These are phyloP conservation scores for Thunnus maccoyii DNA, from an alignment of 2,113 vertebrate species.

Conservation along the genomic window DNA sequence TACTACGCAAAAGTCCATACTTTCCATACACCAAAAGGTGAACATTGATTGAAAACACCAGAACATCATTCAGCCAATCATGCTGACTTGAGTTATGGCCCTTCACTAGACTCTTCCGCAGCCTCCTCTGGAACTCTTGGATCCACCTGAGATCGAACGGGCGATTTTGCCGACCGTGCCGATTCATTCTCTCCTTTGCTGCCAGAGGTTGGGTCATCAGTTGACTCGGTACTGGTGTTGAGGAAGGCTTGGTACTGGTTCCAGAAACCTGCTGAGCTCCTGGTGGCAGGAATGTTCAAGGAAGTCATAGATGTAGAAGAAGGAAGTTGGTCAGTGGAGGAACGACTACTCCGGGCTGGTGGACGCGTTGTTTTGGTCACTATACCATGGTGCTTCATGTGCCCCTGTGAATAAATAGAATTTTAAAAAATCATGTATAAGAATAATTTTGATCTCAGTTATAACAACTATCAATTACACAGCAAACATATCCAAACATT, in stretches of 20 bases:
- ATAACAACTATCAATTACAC: background rate
- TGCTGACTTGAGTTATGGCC: constrained; percentile 39
- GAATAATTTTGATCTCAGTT: no score
- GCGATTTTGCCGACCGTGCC: constrained; percentile 52
- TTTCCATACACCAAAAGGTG: constrained; percentile 59
- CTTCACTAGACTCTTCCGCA: constrained; percentile 63
- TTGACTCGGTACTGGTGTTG: constrained; percentile 71
- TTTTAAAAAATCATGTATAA: background rate
- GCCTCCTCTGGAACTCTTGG: constrained; percentile 50
- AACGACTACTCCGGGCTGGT: constrained; percentile 75
- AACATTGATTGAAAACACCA: constrained; percentile 64
- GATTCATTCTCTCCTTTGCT: constrained; percentile 66
- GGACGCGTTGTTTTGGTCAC: constrained; percentile 77
- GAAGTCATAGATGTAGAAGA: constrained; percentile 69
- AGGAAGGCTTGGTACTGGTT: constrained; percentile 85
- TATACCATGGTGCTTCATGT: constrained; percentile 86
- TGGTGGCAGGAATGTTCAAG: constrained; percentile 78
- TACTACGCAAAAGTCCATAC: constrained; percentile 61
- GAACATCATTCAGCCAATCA: constrained; percentile 40
- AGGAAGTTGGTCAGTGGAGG: constrained; percentile 73
- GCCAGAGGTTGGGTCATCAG: constrained; percentile 56
- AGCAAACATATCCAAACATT: background rate
- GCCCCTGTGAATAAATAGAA: constrained; percentile 72
- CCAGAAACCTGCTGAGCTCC: constrained; percentile 83
- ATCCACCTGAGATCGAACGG: constrained; percentile 65